A percentile compares a stretch with the other conserved stretches of the same genome.
These are phyloP conservation scores for Euwallacea fornicatus DNA, from an alignment of 1,140 invertebrate genomes.

Conservation along the genomic window DNA sequence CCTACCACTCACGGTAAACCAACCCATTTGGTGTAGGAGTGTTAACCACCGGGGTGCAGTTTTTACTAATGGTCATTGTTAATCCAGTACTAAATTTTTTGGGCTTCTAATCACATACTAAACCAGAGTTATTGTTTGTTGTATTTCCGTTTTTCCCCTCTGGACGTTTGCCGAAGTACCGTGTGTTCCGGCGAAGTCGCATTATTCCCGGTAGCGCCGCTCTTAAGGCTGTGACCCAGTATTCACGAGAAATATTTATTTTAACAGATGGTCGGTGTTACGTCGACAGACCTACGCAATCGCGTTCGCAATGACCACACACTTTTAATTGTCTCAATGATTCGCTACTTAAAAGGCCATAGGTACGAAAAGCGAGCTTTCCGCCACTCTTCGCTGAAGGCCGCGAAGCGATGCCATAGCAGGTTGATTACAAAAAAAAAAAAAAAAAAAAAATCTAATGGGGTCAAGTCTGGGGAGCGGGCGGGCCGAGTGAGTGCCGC, in stretches of 20 bases:
- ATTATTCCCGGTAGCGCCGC: background rate
- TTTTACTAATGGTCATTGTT: slow-evolving; percentile 31
- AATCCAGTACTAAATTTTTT: slow-evolving; percentile 27
- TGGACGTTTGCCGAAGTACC: background rate
- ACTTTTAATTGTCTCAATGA: slow-evolving; percentile 33
- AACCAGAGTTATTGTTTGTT: background rate
- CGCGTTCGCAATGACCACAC: slow-evolving; percentile 30
- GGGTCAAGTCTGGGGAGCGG: too few species aligned
- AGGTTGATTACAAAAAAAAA: background rate
- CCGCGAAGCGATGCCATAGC: background rate
- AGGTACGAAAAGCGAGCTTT: background rate
- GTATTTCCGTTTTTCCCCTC: too few species aligned
- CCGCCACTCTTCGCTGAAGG: background rate
- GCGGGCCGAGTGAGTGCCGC: too few species aligned
- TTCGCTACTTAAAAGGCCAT: slow-evolving; percentile 32
- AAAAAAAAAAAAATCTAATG: background rate
- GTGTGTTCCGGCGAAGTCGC: background rate
- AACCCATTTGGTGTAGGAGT: slow-evolving; percentile 29
- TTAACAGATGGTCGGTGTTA: slow-evolving; percentile 33
- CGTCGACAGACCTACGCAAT: slow-evolving; percentile 29
- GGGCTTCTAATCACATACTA: slow-evolving; percentile 30
- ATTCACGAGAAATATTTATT: slow-evolving; percentile 22
- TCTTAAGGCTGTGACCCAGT: slow-evolving; percentile 31
- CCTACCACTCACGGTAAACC: too few species aligned
- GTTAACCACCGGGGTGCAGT: slow-evolving; percentile 28